These are phyloP conservation scores for Scaptomyza montana DNA, from an alignment of 1,140 invertebrate genomes.

Conservation along the genomic window DNA sequence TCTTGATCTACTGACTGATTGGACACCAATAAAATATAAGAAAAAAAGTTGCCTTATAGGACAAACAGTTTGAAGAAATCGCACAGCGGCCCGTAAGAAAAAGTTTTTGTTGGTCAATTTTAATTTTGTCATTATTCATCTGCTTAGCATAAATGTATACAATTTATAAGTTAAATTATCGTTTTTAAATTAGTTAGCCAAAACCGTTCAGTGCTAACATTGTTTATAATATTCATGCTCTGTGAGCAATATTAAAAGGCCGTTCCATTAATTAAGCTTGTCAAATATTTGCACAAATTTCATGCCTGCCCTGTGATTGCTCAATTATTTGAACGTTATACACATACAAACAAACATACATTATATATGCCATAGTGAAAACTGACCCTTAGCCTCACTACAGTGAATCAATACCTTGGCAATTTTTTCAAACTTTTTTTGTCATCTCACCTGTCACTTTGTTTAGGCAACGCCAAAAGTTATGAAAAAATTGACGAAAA, in stretches of 20 bases:
- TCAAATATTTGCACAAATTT: slow-evolving; percentile 34
- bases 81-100: too few species aligned
- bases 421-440: slow-evolving; percentile 8
- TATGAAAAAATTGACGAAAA: not conserved
- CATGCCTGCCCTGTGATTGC: slow-evolving; percentile 3
- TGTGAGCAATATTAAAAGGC: not conserved
- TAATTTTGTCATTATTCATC: not conserved
- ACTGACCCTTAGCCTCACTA: not conserved
- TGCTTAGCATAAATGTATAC: not conserved
- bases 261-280: slow-evolving; percentile 18
- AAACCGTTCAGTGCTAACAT: too few species aligned
- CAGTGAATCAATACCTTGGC: not conserved
- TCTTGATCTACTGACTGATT: not conserved
- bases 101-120: not conserved
- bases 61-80: too few species aligned
- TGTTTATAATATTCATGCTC: not conserved
- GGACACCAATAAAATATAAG: too few species aligned
- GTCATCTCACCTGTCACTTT: slow-evolving; percentile 20
- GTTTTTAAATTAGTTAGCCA: not conserved
- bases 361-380: not conserved
- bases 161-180: not conserved
- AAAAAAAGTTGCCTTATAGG: too few species aligned
- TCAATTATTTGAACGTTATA: not conserved
- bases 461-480: slow-evolving; percentile 13
- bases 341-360: not conserved